Evolutionary conservation across 2,797 vertebrate genomes (phyloP), one percentile per base, ranked within the genome.

Genomic region (Alosa sapidissima): DNA sequence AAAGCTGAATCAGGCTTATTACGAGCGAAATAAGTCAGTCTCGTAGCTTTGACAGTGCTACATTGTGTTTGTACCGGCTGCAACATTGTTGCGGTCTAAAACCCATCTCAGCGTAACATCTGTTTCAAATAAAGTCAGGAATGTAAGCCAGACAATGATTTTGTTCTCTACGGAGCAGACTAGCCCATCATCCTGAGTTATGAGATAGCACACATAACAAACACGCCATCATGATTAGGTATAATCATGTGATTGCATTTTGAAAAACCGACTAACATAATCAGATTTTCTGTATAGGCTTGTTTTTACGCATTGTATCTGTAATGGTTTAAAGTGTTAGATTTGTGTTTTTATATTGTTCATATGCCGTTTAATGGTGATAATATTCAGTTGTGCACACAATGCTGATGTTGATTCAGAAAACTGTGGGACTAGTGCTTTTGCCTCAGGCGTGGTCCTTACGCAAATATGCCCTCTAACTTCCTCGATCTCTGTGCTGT

Each of bases 381-480:
- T 58, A 21, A 58, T 55, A 21, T 19, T 55, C 14, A 14, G 16
- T 72, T 75, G 33, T 41, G 5, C 68, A 75, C 68, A 41, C 36
- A 78, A 78, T 78, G 41, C 72, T 21, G 41, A 47, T 78, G 36
- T 78, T 78, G 72, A 78, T 36, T 21, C 41, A 78, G 72, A 21
- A 60, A 81, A 65, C 24, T 24, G 52, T 60, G 52, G 81, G 86
- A 87, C 88, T 84, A 10, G 81, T 47, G 24, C 55, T 14, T 41
- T 41, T 36, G 68, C 14, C 83, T 41, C 58, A 89, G 91, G 91
- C 87, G 90, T 89, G 92, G 92, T 86, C 87, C 62, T 82, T 84
- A 60, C 86, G 36, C 41, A 47, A 84, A 87, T 55, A 55, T 60
- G 60, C 81, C 85, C 89, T 47, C 86, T 88, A 88, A 89, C 90